Evolutionary conservation across 2,113 vertebrate genomes (phyloP).

Genomic region (Cardinalis cardinalis): DNA sequence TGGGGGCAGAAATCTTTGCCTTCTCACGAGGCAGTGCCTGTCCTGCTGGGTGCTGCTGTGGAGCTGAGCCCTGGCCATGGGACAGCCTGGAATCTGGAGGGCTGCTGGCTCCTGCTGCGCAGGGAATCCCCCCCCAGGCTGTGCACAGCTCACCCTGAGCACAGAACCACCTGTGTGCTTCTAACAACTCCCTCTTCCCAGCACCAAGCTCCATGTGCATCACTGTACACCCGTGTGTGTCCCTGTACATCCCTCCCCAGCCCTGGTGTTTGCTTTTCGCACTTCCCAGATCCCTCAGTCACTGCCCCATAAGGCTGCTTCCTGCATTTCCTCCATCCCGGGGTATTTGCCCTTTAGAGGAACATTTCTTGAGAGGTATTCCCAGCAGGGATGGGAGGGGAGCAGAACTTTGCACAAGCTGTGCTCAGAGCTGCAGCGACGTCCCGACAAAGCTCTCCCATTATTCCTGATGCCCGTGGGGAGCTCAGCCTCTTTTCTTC

Average conservation of each 20-base stretch:
- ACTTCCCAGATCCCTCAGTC: neutral
- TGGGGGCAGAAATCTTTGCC: neutral
- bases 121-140: neutral
- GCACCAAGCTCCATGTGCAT: neutral
- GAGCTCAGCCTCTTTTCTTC: constrained; percentile 2
- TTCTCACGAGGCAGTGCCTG: neutral
- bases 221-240: too few species aligned
- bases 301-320: rapidly evolving
- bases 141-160: rapidly evolving
- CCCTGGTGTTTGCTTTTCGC: neutral
- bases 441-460: neutral
- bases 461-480: neutral
- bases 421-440: neutral
- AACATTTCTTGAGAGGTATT: neutral
- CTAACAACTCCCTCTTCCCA: too few species aligned
- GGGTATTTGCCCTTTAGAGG: neutral
- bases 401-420: neutral
- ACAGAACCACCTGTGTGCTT: neutral
- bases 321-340: neutral
- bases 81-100: neutral
- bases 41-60: neutral
- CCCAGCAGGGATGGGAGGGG: neutral
- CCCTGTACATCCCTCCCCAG: neutral
- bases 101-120: neutral
- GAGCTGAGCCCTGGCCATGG: rapidly evolving